Base-by-base conservation (phyloP, 2,797 vertebrate genomes). In the Poecilia picta region DNA sequence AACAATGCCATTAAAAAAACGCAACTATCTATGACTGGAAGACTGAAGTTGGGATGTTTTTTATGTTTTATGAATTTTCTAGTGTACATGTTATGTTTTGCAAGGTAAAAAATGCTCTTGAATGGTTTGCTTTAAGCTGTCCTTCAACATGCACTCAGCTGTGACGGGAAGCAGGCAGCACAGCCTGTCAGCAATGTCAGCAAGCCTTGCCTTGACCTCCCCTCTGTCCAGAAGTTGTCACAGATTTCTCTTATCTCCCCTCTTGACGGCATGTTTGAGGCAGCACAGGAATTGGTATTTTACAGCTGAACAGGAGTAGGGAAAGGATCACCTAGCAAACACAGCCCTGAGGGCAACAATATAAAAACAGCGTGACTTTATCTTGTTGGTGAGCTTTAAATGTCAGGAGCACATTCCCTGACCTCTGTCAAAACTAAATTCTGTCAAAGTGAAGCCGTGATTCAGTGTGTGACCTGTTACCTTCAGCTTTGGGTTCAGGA, bases 331-430 rank as follows among this genome's bases (percentile, higher is more conserved):
- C 82, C 84, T 83, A 82, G 83, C 85, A 87, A 91, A 89, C 78
- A 64, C 55, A 53, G 75, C 81, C 86, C 86, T 0, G 4, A 84
- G 87, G 88, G 78, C 39, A 70, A 77, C 71, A 75, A 83, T 47
- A 72, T 81, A 82, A 82, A 86, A 86, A 81, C 82, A 84, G 64
- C 33, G 5, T 76, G 87, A 79, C 83, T 85, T 89, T 85, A 77
- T 92, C 88, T 90, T 77, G 79, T 90, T 25, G 6, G 74, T 64
- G 85, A 82, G 84, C 49, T 82, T 85, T 85, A 88, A 88, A 92
- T 89, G 90, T 92, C 90, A 90, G 83, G 76, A 90, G 82, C 64
- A 73, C 79, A 85, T 83, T 84, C 78, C 28, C 74, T 76, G 81
- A 87, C 84, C 83, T 64, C 79, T 87, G 77, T 90, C 90, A 84